A percentile compares a stretch with the other conserved stretches of the same genome.
Conservation (phyloP, 2,113 vertebrate genomes). For the Monopterus albus region DNA sequence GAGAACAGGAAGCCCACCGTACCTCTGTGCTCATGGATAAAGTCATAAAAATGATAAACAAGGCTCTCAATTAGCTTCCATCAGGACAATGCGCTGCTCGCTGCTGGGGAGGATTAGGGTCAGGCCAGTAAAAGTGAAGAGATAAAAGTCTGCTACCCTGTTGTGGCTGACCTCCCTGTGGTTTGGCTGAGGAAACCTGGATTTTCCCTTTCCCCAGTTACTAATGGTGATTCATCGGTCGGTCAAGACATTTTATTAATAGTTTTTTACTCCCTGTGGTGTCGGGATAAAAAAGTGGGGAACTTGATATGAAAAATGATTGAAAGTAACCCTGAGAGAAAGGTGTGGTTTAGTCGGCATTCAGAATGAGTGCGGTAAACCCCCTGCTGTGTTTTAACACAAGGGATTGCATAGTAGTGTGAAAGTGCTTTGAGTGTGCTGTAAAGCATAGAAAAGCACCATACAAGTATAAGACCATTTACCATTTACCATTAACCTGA, state of each 20-base stretch:
- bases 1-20: constrained; percentile 77
- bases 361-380: too few relatives aligned
- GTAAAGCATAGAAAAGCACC: too few relatives aligned
- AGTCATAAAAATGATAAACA: constrained; percentile 87
- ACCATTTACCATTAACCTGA: too few relatives aligned
- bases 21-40: constrained; percentile 83
- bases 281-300: constrained; percentile 5
- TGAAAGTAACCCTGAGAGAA: neutral
- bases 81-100: constrained; percentile 68
- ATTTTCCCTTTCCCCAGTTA: constrained; percentile 60
- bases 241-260: constrained; percentile 63
- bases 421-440: too few relatives aligned
- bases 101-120: constrained; percentile 49
- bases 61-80: constrained; percentile 72
- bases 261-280: constrained; percentile 25
- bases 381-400: too few relatives aligned
- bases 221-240: constrained; percentile 63
- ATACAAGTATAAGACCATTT: too few relatives aligned
- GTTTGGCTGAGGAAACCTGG: constrained; percentile 66
- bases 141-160: constrained; percentile 67
- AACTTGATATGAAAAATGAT: constrained; percentile 15
- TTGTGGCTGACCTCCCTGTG: constrained; percentile 58
- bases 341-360: too few relatives aligned
- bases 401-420: too few relatives aligned
- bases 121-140: constrained; percentile 65